Conservation (phyloP, 2,888 invertebrate genomes). For the Serripes groenlandicus region DNA sequence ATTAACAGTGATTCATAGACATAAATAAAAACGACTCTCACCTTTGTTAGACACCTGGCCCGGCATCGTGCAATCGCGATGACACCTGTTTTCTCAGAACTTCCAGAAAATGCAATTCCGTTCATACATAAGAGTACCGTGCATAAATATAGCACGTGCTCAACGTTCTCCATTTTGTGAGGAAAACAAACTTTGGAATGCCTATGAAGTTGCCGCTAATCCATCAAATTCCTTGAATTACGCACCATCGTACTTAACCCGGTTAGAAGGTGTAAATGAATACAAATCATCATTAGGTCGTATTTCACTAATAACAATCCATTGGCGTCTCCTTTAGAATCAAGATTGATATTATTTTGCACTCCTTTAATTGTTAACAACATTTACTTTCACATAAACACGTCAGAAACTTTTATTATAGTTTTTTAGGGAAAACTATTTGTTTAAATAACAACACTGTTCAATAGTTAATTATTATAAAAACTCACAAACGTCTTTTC, state of each 20-base stretch:
- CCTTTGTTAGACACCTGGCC: constrained; percentile 35
- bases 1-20: background rate
- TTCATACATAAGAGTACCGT: constrained; percentile 3
- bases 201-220: constrained; percentile 11
- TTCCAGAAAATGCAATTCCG: background rate
- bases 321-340: no score
- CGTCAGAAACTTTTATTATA: no score
- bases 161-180: background rate
- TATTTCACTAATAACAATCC: no score
- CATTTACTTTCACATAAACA: no score
- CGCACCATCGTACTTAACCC: background rate
- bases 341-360: no score
- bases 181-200: constrained; percentile 18
- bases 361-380: no score
- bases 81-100: constrained; percentile 31
- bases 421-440: no score
- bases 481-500: no score
- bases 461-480: no score
- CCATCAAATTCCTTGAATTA: constrained; percentile 24
- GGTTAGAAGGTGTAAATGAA: no score
- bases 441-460: no score
- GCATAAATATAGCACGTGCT: constrained; percentile 5
- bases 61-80: constrained; percentile 39
- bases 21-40: constrained; percentile 8
- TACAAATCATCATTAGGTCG: no score